Conservation (phyloP, 2,797 vertebrate species). For the Clamator glandarius region DNA sequence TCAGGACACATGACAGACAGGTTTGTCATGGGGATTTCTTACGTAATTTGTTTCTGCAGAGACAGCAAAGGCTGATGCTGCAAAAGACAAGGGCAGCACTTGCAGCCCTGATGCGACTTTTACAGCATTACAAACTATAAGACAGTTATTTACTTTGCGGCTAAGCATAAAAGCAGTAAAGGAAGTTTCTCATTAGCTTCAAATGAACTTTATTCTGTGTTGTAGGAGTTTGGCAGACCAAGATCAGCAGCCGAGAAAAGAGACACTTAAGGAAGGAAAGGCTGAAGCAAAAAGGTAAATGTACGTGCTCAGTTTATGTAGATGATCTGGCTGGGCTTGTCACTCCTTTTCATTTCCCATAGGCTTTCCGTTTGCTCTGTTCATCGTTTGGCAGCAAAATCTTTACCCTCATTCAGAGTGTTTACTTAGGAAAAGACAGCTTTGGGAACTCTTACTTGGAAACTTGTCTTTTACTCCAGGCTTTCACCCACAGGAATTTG, state of each 20-base stretch:
- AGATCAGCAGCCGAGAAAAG: conserved; percentile 69
- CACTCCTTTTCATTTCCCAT: background rate
- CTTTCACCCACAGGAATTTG: background rate
- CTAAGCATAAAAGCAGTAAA: background rate
- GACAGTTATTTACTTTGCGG: background rate
- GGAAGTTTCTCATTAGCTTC: background rate
- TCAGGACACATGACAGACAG: background rate
- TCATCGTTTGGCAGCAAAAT: background rate
- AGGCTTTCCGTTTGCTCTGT: background rate
- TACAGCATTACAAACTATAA: background rate
- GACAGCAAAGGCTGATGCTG: background rate
- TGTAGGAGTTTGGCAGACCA: conserved; percentile 68
- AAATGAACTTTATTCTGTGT: conserved; percentile 14
- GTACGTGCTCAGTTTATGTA: background rate
- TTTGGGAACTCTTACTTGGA: background rate
- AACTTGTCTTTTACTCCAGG: background rate
- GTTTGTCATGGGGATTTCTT: background rate
- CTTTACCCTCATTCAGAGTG: background rate
- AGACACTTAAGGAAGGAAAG: conserved; percentile 66
- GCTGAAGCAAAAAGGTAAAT: conserved; percentile 65
- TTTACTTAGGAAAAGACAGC: conserved; percentile 22
- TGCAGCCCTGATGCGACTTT: background rate
- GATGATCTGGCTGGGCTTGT: background rate
- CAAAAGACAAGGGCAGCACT: fast-evolving
- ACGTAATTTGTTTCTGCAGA: background rate